phyloP scores from a whole-genome alignment of 2,888 invertebrate species.

The Lepidocyrtoides sp. region DNA sequence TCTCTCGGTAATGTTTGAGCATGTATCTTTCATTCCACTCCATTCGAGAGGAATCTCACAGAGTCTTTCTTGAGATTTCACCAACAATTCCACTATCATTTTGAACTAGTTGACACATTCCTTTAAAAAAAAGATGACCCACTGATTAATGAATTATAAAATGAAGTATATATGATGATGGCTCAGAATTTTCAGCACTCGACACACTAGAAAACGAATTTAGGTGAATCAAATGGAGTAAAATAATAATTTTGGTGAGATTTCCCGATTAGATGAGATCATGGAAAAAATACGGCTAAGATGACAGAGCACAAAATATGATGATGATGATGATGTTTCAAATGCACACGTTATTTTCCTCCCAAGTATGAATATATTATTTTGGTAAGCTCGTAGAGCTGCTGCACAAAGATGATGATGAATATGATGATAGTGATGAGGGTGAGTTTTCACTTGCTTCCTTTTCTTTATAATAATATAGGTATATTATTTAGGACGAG shows the following conservation, averaged over 20 bases:
- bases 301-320: slow-evolving; percentile 33
- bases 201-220: neutral
- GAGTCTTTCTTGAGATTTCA: slow-evolving; percentile 69
- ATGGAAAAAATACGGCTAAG: neutral
- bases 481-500: neutral
- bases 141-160: neutral
- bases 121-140: neutral
- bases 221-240: neutral
- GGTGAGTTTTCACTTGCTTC: slow-evolving; percentile 53
- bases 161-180: neutral
- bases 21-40: slow-evolving; percentile 70
- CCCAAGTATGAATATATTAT: slow-evolving; percentile 1
- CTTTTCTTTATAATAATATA: neutral
- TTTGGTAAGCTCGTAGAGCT: neutral
- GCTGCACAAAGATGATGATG: neutral
- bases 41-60: slow-evolving; percentile 65
- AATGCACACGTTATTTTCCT: slow-evolving; percentile 5
- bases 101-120: slow-evolving; percentile 67
- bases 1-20: slow-evolving; percentile 69
- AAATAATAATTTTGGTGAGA: slow-evolving; percentile 4
- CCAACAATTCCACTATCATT: slow-evolving; percentile 77
- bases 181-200: neutral
- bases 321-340: slow-evolving; percentile 19
- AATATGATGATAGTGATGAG: neutral
- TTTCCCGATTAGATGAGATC: slow-evolving; percentile 39